Evolutionary conservation across 1,140 invertebrate species (phyloP).

Genomic region (Leucophenga varia): DNA sequence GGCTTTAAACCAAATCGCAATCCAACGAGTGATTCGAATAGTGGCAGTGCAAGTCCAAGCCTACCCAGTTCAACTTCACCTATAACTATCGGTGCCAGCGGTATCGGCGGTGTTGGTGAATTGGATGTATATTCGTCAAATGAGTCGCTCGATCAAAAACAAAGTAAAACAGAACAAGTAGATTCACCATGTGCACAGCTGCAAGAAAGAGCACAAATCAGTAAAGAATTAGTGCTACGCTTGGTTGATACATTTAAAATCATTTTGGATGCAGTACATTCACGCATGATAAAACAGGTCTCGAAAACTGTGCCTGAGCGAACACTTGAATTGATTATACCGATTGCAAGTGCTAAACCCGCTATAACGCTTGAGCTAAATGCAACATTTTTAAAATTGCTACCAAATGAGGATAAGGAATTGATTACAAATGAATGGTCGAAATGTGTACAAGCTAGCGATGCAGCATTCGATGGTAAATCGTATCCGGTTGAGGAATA

Average conservation of each 20-base stretch:
- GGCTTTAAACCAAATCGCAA: slow-evolving; percentile 33
- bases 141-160: slow-evolving; percentile 37
- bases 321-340: slow-evolving; percentile 41
- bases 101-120: slow-evolving; percentile 10
- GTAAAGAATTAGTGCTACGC: slow-evolving; percentile 38
- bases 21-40: slow-evolving; percentile 23
- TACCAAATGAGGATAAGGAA: slow-evolving; percentile 51
- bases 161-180: slow-evolving; percentile 25
- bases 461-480: slow-evolving; percentile 36
- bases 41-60: slow-evolving; percentile 16
- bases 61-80: slow-evolving; percentile 5
- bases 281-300: slow-evolving; percentile 42
- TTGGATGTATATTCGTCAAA: slow-evolving; percentile 37
- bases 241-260: slow-evolving; percentile 38
- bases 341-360: slow-evolving; percentile 48
- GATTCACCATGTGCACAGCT: slow-evolving; percentile 15
- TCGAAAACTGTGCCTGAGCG: slow-evolving; percentile 36
- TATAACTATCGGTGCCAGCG: slow-evolving; percentile 7
- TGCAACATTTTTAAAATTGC: slow-evolving; percentile 40
- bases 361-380: slow-evolving; percentile 45
- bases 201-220: slow-evolving; percentile 30
- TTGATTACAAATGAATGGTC: slow-evolving; percentile 49
- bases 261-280: slow-evolving; percentile 32
- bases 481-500: slow-evolving; percentile 47
- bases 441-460: slow-evolving; percentile 41